Evolutionary conservation across 1,140 invertebrate genomes (phyloP).

Genomic region (Procambarus virginalis): DNA sequence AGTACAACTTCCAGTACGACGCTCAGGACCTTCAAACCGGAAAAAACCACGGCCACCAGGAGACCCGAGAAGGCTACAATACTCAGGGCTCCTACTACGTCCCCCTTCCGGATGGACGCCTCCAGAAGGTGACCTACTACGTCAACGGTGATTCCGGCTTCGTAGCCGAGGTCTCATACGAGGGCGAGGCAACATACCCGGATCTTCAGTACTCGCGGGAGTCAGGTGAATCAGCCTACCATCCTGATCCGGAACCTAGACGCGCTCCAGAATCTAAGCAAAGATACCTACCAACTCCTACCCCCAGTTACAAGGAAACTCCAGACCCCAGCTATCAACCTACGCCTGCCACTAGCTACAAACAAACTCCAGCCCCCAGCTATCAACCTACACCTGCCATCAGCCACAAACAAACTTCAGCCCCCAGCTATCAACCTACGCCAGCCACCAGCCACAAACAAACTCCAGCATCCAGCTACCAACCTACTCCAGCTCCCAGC

Average conservation of each 20-base stretch:
- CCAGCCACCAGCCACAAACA: not conserved
- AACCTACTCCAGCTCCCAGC: not conserved
- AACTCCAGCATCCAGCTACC: not conserved
- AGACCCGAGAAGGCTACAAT: constrained; percentile 9
- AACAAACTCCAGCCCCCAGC: not conserved
- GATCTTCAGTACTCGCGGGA: not conserved
- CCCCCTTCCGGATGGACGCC: not conserved
- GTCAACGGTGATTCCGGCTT: not conserved
- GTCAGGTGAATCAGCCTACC: not conserved
- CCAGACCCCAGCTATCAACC: not conserved
- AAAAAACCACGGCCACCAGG: not conserved
- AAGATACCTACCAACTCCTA: not conserved
- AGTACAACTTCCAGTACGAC: constrained; percentile 12
- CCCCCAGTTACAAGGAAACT: not conserved
- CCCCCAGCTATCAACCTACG: not conserved
- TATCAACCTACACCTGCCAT: not conserved
- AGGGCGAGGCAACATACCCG: not conserved
- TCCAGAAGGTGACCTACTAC: constrained; percentile 7
- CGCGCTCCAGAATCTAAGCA: not conserved
- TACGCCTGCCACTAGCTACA: not conserved
- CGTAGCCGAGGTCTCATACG: not conserved
- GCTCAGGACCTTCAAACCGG: not conserved
- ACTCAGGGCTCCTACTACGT: constrained; percentile 6
- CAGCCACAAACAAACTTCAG: not conserved
- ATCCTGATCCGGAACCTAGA: not conserved